Conservation (phyloP, 2,113 vertebrate species). For the Tragelaphus buxtoni region DNA sequence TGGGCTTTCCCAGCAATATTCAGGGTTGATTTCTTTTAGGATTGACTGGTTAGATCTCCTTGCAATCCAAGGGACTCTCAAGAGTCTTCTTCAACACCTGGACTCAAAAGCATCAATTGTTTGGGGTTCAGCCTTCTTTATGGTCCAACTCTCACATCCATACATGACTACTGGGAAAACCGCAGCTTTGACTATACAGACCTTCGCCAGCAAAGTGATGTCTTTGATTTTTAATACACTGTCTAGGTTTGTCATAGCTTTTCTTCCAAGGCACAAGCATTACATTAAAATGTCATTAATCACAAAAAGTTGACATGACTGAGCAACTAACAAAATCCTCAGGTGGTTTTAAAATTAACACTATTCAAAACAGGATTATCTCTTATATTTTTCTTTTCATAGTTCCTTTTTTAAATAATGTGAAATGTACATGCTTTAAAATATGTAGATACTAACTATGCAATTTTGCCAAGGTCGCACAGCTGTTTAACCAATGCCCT, state of each 20-base stretch:
- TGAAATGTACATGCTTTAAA: not conserved
- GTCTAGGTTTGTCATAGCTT: not conserved
- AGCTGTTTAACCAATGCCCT: not conserved
- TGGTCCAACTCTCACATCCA: not conserved
- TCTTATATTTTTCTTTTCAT: not conserved
- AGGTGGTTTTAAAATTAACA: not conserved
- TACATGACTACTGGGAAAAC: not conserved
- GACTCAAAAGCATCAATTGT: not conserved
- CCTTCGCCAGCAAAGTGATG: not conserved
- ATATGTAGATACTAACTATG: not conserved
- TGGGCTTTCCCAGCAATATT: not conserved
- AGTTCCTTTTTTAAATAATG: not conserved
- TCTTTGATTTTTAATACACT: not conserved
- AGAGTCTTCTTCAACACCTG: not conserved
- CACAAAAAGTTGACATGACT: not conserved
- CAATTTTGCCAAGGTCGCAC: not conserved
- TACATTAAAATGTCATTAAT: not conserved
- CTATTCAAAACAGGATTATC: not conserved
- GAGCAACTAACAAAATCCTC: not conserved
- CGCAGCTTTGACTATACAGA: not conserved
- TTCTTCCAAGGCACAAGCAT: not conserved
- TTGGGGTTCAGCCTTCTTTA: not conserved
- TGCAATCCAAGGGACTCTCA: not conserved
- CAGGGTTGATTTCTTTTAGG: not conserved
- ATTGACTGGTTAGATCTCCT: not conserved